Conservation (phyloP, 1,140 invertebrate genomes). For the Euwallacea fornicatus region DNA sequence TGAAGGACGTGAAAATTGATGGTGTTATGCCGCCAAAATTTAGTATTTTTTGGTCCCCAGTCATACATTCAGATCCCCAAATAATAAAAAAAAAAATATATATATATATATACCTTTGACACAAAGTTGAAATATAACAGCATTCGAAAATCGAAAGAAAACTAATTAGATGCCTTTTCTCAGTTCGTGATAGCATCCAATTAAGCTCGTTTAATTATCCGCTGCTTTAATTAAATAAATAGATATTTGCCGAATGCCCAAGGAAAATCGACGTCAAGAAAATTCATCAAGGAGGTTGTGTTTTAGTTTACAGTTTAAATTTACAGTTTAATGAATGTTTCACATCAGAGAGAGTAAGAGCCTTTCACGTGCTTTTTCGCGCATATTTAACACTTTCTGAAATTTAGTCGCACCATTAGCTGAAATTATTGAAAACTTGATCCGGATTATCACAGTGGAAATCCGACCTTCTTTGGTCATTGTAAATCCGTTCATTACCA, state of each 20-base stretch:
- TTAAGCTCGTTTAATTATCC: not conserved
- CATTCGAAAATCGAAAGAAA: not conserved
- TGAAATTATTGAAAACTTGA: too few relatives aligned
- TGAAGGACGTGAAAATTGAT: slow-evolving; percentile 4
- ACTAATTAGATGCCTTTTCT: not conserved
- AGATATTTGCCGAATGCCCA: not conserved
- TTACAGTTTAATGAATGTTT: too few relatives aligned
- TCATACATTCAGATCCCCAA: not conserved
- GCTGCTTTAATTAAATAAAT: not conserved
- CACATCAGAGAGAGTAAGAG: too few relatives aligned
- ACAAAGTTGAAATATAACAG: not conserved
- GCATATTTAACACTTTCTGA: too few relatives aligned
- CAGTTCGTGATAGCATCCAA: not conserved
- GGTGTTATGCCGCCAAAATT: not conserved
- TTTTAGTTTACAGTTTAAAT: too few relatives aligned
- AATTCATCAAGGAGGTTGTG: not conserved
- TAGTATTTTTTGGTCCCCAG: not conserved
- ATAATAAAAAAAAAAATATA: not conserved
- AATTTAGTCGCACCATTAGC: too few relatives aligned
- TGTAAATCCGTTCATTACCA: too few relatives aligned
- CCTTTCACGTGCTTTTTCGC: too few relatives aligned
- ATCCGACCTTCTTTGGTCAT: too few relatives aligned
- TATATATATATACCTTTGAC: not conserved
- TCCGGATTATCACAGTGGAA: too few relatives aligned
- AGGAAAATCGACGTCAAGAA: not conserved